phyloP scores from a whole-genome alignment of 2,113 vertebrate species.

The Lepisosteus osseus region DNA sequence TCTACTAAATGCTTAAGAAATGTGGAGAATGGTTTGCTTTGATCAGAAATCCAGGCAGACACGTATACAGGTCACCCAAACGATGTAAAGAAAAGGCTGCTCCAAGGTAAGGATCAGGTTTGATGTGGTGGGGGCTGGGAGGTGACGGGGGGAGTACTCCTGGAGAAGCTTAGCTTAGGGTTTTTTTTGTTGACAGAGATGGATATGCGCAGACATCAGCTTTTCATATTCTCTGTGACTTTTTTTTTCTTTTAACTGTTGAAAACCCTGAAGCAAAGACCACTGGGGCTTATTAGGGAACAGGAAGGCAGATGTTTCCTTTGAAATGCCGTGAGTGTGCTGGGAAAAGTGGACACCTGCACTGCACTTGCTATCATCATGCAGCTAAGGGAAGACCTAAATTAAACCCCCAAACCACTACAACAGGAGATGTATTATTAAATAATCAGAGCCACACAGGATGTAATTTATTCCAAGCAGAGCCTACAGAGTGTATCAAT shows the following conservation, averaged over 20 bases:
- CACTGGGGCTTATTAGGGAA: background rate
- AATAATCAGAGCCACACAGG: background rate
- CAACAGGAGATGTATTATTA: constrained; percentile 5
- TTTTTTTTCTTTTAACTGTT: background rate
- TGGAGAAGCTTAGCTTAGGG: no score
- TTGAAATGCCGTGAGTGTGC: constrained; percentile 15
- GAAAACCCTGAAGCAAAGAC: background rate
- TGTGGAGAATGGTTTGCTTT: no score
- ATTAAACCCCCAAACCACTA: background rate
- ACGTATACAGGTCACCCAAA: no score
- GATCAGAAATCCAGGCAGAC: no score
- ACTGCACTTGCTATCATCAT: background rate
- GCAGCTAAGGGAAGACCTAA: background rate
- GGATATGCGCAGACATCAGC: background rate
- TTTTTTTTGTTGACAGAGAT: no score
- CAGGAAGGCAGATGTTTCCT: constrained; percentile 34
- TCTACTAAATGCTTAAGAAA: no score
- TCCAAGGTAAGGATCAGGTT: no score
- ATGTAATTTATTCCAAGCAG: background rate
- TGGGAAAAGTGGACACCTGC: constrained; percentile 4
- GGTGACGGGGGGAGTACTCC: no score
- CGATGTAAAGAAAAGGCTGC: no score
- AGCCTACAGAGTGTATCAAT: background rate
- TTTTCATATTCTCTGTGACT: background rate
- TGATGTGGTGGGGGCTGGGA: no score